phyloP scores from a whole-genome alignment of 2,113 vertebrate genomes.

The Nibea coibor region DNA sequence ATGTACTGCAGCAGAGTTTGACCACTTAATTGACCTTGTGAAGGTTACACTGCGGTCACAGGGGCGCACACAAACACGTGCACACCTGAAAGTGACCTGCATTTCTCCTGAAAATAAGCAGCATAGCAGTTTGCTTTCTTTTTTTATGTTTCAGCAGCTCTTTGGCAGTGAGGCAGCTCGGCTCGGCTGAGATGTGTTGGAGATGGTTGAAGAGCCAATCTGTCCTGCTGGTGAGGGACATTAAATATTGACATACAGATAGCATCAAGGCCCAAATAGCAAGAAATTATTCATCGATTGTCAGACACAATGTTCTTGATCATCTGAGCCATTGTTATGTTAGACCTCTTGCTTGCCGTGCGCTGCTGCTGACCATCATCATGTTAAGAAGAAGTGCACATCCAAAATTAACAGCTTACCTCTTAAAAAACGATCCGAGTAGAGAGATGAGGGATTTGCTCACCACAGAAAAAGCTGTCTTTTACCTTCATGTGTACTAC shows the following conservation, averaged over 20 bases:
- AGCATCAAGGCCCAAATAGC: conserved; percentile 36
- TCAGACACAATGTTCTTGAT: conserved; percentile 55
- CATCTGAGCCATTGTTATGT: conserved; percentile 29
- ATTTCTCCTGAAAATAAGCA: conserved; percentile 32
- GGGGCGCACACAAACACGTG: conserved; percentile 34
- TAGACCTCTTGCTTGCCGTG: conserved; percentile 28
- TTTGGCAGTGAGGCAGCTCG: conserved; percentile 11
- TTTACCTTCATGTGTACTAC: background rate
- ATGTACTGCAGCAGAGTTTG: conserved; percentile 52
- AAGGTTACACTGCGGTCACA: conserved; percentile 50
- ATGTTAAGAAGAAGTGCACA: conserved; percentile 22
- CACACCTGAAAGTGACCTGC: conserved; percentile 32
- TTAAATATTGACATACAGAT: conserved; percentile 62
- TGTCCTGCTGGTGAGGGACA: conserved; percentile 41
- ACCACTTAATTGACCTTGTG: conserved; percentile 62
- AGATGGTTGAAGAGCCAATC: conserved; percentile 44
- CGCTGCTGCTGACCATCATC: conserved; percentile 42
- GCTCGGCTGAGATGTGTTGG: conserved; percentile 3
- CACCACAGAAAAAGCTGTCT: background rate
- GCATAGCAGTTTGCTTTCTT: conserved; percentile 28
- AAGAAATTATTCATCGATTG: conserved; percentile 62
- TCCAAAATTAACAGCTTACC: conserved; percentile 16
- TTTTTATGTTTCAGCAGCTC: conserved; percentile 24
- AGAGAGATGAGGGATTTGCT: background rate
- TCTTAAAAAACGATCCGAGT: conserved; percentile 11